phyloP scores from a whole-genome alignment of 2,888 invertebrate species.

The Gymnosoma rotundatum region DNA sequence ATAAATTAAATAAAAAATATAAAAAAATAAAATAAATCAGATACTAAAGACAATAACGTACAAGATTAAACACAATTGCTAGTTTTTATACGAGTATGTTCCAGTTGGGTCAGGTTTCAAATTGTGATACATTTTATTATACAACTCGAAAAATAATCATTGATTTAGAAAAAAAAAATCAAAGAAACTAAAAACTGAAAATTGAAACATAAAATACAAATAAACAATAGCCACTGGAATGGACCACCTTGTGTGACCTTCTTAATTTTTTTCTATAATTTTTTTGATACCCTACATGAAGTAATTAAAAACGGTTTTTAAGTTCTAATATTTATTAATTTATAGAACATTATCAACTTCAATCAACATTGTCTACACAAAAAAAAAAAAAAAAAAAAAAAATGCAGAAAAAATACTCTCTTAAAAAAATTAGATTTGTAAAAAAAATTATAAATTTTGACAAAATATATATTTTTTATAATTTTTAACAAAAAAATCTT shows the following conservation, averaged over 20 bases:
- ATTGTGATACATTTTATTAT: conserved; percentile 76
- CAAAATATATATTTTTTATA: too few species aligned
- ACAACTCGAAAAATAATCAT: conserved; percentile 42
- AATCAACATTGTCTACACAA: too few species aligned
- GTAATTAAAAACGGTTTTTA: background rate
- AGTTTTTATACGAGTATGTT: conserved; percentile 56
- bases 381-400: too few species aligned
- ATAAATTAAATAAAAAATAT: conserved; percentile 26
- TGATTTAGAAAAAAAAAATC: conserved; percentile 39
- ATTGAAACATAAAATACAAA: conserved; percentile 60
- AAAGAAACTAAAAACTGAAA: conserved; percentile 44
- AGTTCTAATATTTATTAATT: too few species aligned
- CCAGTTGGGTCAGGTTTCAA: conserved; percentile 76
- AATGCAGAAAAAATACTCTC: too few species aligned
- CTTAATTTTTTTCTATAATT: conserved; percentile 71
- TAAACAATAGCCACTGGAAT: conserved; percentile 47
- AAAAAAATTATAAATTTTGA: too few species aligned
- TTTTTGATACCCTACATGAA: background rate
- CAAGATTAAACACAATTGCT: conserved; percentile 66
- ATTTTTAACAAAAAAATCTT: too few species aligned
- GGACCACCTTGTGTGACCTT: conserved; percentile 80
- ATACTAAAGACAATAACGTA: conserved; percentile 47
- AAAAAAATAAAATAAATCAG: conserved; percentile 53
- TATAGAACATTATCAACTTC: too few species aligned
- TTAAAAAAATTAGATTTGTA: too few species aligned